A percentile compares a stretch with the other conserved stretches of the same genome.
Conservation (phyloP, 35 echinoderm and acorn worm species). For the Ophioderma brevispina region DNA sequence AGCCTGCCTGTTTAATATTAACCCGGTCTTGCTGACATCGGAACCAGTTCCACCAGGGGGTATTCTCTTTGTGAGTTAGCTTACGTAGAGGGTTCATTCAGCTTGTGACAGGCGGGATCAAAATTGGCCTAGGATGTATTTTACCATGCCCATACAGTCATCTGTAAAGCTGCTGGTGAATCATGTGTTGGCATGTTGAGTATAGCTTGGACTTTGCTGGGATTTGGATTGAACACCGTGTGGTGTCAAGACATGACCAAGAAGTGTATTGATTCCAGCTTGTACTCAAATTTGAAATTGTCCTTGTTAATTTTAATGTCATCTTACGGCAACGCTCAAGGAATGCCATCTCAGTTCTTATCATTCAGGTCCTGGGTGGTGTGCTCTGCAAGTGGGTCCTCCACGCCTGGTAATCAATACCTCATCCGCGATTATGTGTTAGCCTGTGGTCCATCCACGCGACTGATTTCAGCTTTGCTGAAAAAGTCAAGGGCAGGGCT, state of each 20-base stretch:
- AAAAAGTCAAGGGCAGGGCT: conserved; percentile 11
- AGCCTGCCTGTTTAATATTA: too few relatives aligned
- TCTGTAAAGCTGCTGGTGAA: too few relatives aligned
- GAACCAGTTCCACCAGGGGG: too few relatives aligned
- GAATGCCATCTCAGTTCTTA: background rate
- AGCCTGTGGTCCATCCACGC: background rate
- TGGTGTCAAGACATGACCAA: conserved; percentile 21
- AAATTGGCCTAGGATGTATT: too few relatives aligned
- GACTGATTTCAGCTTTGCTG: background rate
- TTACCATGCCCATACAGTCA: too few relatives aligned
- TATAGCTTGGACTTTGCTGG: too few relatives aligned
- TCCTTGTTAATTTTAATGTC: conserved; percentile 56
- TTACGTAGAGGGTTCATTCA: too few relatives aligned
- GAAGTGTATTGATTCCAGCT: conserved; percentile 32
- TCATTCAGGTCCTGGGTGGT: conserved; percentile 29
- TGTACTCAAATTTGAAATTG: conserved; percentile 60
- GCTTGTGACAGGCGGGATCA: too few relatives aligned
- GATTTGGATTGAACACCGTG: conserved; percentile 9
- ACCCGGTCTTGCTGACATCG: too few relatives aligned
- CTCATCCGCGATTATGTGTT: conserved; percentile 10
- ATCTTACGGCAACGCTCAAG: background rate
- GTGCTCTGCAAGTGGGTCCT: conserved; percentile 35
- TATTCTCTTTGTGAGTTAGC: too few relatives aligned
- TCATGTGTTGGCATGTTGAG: too few relatives aligned
- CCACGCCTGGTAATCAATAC: conserved; percentile 32